These are phyloP conservation scores for Pelusios castaneus DNA, from an alignment of 2,113 vertebrate species.

Conservation along the genomic window DNA sequence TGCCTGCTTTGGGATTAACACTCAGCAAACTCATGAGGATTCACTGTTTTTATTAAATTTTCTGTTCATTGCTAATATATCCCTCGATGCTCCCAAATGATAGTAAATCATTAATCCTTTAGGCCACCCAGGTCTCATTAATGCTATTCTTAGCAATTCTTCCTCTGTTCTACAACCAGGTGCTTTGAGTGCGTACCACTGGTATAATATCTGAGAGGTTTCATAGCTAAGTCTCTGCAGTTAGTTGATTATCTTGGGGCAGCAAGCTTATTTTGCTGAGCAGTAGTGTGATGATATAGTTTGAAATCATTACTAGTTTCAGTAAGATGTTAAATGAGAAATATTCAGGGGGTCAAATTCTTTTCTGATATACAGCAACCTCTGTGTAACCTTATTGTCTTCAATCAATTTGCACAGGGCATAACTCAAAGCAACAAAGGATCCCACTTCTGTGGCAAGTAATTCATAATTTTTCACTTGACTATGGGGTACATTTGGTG, in stretches of 20 bases:
- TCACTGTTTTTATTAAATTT: background rate
- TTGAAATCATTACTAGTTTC: background rate
- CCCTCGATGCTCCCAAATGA: background rate
- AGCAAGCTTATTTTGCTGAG: background rate
- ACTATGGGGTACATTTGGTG: background rate
- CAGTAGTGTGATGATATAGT: background rate
- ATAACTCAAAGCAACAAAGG: background rate
- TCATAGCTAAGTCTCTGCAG: background rate
- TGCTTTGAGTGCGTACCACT: background rate
- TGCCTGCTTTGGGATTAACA: background rate
- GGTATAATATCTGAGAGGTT: background rate
- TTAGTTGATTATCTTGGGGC: background rate
- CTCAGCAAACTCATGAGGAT: background rate
- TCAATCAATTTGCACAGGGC: background rate
- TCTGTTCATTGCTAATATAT: background rate
- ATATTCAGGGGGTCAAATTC: background rate
- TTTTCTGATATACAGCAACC: background rate
- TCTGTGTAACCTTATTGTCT: background rate
- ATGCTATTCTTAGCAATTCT: background rate
- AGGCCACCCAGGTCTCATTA: background rate
- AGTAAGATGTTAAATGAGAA: background rate
- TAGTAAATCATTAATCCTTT: background rate
- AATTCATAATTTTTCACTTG: background rate
- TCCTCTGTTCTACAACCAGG: background rate
- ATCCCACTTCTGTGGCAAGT: background rate